Evolutionary conservation across 2,797 vertebrate species (phyloP), one percentile per base, ranked within the genome.

Genomic region (Cynodonichthys magdalenae): DNA sequence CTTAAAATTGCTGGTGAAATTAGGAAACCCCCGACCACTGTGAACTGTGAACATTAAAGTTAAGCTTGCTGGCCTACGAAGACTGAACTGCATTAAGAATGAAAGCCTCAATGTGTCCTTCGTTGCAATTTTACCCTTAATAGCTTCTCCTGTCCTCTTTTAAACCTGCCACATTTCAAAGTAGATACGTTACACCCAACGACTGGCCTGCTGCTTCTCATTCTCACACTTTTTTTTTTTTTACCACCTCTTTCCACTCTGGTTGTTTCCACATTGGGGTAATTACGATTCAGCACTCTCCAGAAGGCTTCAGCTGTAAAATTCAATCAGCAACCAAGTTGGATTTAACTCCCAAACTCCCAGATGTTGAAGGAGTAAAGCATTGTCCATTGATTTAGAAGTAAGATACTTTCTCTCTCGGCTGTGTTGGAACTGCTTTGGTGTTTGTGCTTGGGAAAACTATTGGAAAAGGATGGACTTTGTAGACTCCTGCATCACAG

Each of bases 301-400:
- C 85, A 82, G 81, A 87, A 88, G 82, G 75, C 79, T 85, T 60
- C 27, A 46, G 78, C 82, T 88, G 72, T 88, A 88, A 90, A 92
- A 89, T 90, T 89, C 89, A 86, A 91, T 92, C 87, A 90, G 82
- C 82, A 85, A 73, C 82, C 80, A 61, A 84, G 82, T 79, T 79
- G 83, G 78, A 90, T 90, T 91, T 86, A 89, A 89, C 87, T 91
- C 89, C 83, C 89, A 64, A 79, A 79, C 71, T 80, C 87, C 89
- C 87, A 82, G 83, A 86, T 81, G 89, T 89, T 84, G 77, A 77
- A 74, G 89, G 86, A 81, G 75, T 83, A 69, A 82, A 88, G 75
- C 73, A 66, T 67, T 62, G 61, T 74, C 70, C 85, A 87, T 89
- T 90, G 86, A 90, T 91, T 90, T 79, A 72, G 71, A 42, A 61